These are phyloP conservation scores for Rhinoraja longicauda DNA, from an alignment of 2,797 vertebrate species.

Conservation along the genomic window DNA sequence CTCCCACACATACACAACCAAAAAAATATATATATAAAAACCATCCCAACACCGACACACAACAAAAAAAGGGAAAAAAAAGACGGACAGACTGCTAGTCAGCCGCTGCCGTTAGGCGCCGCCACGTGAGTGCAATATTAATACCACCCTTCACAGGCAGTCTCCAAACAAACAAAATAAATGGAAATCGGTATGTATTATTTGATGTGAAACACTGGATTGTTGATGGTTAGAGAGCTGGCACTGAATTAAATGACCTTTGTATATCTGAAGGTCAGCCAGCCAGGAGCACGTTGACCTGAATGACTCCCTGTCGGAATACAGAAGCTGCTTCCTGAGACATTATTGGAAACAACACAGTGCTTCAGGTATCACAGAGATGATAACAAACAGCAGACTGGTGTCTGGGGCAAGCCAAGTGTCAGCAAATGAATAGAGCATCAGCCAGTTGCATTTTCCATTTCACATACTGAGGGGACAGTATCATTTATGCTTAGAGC, in stretches of 20 bases:
- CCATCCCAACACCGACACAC: too few species aligned
- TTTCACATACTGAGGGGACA: not conserved
- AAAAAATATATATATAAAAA: too few species aligned
- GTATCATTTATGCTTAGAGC: not conserved
- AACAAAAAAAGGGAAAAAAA: too few species aligned
- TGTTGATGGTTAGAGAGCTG: not conserved
- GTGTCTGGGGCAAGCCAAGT: not conserved
- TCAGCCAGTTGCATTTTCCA: not conserved
- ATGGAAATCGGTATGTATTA: not conserved
- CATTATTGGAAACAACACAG: not conserved
- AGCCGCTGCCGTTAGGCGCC: too few species aligned
- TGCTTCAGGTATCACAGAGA: not conserved
- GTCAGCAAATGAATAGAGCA: not conserved
- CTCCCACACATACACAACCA: too few species aligned
- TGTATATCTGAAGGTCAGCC: not conserved
- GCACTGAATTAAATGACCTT: not conserved
- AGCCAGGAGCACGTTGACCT: not conserved
- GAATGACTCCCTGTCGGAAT: not conserved
- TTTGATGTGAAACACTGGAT: not conserved
- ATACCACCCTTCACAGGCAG: not conserved
- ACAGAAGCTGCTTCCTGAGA: not conserved
- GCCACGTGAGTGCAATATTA: not conserved
- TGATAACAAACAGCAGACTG: not conserved
- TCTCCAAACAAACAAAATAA: not conserved
- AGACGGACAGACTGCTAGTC: too few species aligned